Base-by-base conservation (phyloP, 92 coral and sea anemone genomes). In the Chrysogorgia sp. region DNA sequence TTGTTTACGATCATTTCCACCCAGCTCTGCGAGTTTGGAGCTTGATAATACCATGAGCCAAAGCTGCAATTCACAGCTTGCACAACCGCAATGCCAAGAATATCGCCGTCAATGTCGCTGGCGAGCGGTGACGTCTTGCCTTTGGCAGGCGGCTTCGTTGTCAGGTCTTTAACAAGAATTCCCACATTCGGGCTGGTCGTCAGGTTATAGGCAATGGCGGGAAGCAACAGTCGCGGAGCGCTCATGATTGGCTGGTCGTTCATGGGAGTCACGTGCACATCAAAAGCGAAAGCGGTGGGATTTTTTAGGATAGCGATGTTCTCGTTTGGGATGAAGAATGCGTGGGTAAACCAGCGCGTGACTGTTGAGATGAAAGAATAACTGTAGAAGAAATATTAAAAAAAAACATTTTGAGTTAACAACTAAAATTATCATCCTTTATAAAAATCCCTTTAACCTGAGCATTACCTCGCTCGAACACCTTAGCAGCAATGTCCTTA, bases 201-300 rank as follows among this genome's bases (percentile, higher is more conserved):
- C 10, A 79, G 20, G 91, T 90, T 87, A 79, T 63, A 90, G 19
- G 83, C 82, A 52, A 90, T 90, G 9, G 91, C 76, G 17, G 87
- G 86, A 25, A 90, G 62, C 41, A 25, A 66, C 0, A 79, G 83
- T 41, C 52, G 59, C 59, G 35, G 55, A 7, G 77, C 63, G 22
- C 74, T 48, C 40, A 84, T 37, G 5, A 35, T 40, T 0, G 96
- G 96, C 12, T 40, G 83, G 58, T 90, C 91, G 58, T 90, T 90
- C 43, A 80, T 76, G 0, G 88, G 69, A 17, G 77, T 34, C 23
- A 89, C 92, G 43, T 53, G 57, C 2, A 79, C 87, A 14, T 19
- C 7, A 41, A 83, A 76, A 0, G 34, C 24, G 35, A 60, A 31
- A 3, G 47, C 57, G 6, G 52, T 2, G 12, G 59, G 76, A 30